Percentiles rank a stretch among this genome's conserved stretches.
phyloP scores from a whole-genome alignment of 1,140 invertebrate species.

The Semibalanus balanoides region DNA sequence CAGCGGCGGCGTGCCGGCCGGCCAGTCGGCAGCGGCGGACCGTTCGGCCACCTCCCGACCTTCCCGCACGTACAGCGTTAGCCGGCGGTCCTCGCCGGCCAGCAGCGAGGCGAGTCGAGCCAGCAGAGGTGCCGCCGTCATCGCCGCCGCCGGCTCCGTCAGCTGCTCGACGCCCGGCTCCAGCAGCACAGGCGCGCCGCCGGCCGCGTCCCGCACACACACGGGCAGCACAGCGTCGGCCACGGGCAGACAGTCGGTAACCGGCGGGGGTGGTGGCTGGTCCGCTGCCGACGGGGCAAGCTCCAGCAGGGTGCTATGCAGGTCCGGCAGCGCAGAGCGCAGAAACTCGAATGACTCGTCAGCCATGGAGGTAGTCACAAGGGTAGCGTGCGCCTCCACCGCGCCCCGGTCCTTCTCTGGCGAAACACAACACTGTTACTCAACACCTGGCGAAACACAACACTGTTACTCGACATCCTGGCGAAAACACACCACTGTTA shows the following conservation, averaged over 20 bases:
- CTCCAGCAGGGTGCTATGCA: neutral
- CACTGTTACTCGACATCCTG: no score
- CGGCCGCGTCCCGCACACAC: neutral
- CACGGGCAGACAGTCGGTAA: neutral
- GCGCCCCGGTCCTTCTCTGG: neutral
- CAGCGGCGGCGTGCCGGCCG: no score
- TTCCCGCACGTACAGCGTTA: neutral
- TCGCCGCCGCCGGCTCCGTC: no score
- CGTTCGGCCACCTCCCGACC: neutral
- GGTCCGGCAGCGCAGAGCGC: no score
- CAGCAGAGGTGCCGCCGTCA: neutral
- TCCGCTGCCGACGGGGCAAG: no score
- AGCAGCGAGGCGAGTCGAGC: neutral
- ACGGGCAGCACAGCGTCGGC: no score
- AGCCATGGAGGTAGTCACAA: neutral
- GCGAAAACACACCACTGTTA: no score
- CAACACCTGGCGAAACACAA: neutral
- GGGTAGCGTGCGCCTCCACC: neutral
- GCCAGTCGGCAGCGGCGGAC: no score
- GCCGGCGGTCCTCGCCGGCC: no score
- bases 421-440: no score
- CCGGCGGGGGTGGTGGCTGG: no score
- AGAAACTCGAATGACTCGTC: neutral
- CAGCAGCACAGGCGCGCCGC: neutral
- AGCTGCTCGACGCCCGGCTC: neutral